Conservation (phyloP, 1,140 invertebrate species). For the Tachypleus tridentatus region DNA sequence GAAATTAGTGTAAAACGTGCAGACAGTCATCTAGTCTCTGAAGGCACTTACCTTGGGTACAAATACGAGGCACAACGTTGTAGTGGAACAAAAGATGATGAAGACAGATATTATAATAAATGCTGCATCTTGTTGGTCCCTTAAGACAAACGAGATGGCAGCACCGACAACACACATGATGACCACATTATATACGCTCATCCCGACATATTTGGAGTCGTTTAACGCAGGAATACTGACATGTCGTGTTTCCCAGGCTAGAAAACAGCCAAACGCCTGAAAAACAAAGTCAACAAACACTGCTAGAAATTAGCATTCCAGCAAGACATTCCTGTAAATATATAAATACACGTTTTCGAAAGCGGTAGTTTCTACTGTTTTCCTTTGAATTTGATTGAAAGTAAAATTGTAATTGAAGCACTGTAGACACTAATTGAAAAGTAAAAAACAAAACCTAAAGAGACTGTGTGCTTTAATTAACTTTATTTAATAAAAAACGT, state of each 20-base stretch:
- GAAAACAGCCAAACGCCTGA: constrained; percentile 95
- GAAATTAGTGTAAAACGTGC: too few species aligned
- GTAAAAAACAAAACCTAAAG: too few species aligned
- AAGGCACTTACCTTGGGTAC: constrained; percentile 75
- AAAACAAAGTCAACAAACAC: constrained; percentile 12
- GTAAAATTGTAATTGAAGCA: too few species aligned
- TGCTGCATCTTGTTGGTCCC: constrained; percentile 89
- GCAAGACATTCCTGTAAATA: too few species aligned
- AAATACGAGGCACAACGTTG: constrained; percentile 94
- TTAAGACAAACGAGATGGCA: constrained; percentile 79
- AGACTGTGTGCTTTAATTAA: too few species aligned
- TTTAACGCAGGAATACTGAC: constrained; percentile 96
- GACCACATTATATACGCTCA: constrained; percentile 97
- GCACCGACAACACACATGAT: constrained; percentile 97
- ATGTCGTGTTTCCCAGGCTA: constrained; percentile 97
- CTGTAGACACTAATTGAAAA: too few species aligned
- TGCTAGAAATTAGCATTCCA: not conserved
- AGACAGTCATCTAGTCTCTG: too few species aligned
- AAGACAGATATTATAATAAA: constrained; percentile 94
- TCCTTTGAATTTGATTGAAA: too few species aligned
- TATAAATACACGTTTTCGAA: too few species aligned
- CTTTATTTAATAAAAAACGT: too few species aligned
- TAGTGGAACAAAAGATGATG: constrained; percentile 98
- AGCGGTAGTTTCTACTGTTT: too few species aligned
- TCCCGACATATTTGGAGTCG: constrained; percentile 68